phyloP scores from a whole-genome alignment of 2,888 invertebrate genomes.

The Mellilla xanthometata region DNA sequence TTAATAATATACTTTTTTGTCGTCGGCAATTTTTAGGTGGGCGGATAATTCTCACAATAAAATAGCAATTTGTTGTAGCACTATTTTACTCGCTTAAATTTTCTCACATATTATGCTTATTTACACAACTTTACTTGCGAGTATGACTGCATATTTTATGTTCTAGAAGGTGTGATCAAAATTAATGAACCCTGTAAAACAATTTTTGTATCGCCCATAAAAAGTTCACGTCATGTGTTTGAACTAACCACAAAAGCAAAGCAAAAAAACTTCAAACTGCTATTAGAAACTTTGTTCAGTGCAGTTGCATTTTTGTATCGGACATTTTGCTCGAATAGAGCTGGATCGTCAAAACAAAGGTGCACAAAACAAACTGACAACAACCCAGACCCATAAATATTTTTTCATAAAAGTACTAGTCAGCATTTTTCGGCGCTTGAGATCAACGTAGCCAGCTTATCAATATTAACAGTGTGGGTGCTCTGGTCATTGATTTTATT shows the following conservation, averaged over 20 bases:
- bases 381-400: slow-evolving; percentile 34
- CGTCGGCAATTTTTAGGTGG: too few species aligned
- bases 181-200: too few species aligned
- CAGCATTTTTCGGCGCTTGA: slow-evolving; percentile 42
- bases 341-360: slow-evolving; percentile 30
- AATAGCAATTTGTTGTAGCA: too few species aligned
- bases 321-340: slow-evolving; percentile 20
- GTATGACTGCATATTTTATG: too few species aligned
- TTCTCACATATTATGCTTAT: too few species aligned
- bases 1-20: too few species aligned
- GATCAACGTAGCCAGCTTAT: slow-evolving; percentile 36
- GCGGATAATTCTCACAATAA: too few species aligned
- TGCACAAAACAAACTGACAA: slow-evolving; percentile 32
- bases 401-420: slow-evolving; percentile 41
- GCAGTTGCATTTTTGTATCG: slow-evolving; percentile 22
- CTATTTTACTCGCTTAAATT: too few species aligned
- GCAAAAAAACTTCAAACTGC: background rate
- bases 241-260: background rate
- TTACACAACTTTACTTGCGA: too few species aligned
- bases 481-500: background rate
- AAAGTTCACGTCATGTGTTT: background rate
- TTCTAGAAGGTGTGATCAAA: too few species aligned
- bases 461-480: slow-evolving; percentile 8
- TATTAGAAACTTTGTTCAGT: slow-evolving; percentile 3
- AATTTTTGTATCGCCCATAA: too few species aligned